phyloP scores from a whole-genome alignment of 2,797 vertebrate species.

The Molossus molossus region DNA sequence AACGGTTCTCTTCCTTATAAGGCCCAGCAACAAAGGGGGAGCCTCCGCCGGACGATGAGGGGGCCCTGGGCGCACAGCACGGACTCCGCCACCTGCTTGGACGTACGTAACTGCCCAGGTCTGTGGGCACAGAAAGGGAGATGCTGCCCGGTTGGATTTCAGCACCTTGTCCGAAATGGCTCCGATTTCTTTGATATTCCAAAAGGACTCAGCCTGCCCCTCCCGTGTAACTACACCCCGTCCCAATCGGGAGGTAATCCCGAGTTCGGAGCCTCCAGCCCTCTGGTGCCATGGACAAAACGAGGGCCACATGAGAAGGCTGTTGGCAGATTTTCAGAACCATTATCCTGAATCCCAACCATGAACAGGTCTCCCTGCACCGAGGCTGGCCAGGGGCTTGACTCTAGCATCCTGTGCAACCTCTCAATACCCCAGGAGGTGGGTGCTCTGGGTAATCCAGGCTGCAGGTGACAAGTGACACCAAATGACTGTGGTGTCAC shows the following conservation, averaged over 20 bases:
- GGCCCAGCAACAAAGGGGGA: neutral
- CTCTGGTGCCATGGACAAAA: neutral
- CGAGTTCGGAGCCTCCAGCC: neutral
- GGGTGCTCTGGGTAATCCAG: neutral
- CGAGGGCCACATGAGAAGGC: neutral
- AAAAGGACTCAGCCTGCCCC: neutral
- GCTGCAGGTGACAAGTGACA: too few species aligned
- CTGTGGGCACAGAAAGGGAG: neutral
- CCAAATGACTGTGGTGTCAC: too few species aligned
- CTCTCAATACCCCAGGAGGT: neutral
- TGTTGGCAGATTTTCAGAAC: neutral
- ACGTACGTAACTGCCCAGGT: rapidly evolving
- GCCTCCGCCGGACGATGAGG: rapidly evolving
- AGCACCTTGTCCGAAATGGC: neutral
- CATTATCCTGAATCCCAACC: too few species aligned
- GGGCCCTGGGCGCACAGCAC: neutral
- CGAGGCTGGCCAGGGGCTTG: neutral
- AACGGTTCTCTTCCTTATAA: neutral
- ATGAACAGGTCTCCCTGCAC: neutral
- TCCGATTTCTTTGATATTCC: neutral
- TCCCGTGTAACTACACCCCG: neutral
- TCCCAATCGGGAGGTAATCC: neutral
- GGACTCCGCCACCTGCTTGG: neutral
- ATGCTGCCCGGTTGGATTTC: neutral
- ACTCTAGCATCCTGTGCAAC: rapidly evolving